These are phyloP conservation scores for Drosophila yakuba DNA, from an alignment of 1,140 invertebrate genomes.

Conservation along the genomic window DNA sequence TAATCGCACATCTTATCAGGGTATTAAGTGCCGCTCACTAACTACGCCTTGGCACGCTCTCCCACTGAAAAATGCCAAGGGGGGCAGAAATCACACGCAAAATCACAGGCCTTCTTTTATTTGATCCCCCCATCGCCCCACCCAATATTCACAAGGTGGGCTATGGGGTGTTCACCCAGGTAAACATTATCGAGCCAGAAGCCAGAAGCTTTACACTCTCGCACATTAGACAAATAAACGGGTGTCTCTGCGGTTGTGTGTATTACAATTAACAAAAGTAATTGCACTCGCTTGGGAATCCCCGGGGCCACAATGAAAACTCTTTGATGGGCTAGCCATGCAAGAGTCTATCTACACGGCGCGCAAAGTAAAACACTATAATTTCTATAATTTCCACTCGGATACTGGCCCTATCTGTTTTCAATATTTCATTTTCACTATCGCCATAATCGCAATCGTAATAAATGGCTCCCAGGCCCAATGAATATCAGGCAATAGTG, in stretches of 20 bases:
- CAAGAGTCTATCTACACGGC: conserved; percentile 33
- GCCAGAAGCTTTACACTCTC: conserved; percentile 44
- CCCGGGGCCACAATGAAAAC: conserved; percentile 47
- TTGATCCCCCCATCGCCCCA: not conserved
- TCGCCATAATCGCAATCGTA: conserved; percentile 22
- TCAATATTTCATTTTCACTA: conserved; percentile 23
- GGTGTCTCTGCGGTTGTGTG: conserved; percentile 32
- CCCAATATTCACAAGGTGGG: no score
- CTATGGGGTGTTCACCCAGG: conserved; percentile 71
- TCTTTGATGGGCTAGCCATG: conserved; percentile 41
- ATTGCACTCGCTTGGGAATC: conserved; percentile 55
- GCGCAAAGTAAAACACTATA: not conserved
- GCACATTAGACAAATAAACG: conserved; percentile 64
- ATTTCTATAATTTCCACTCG: conserved; percentile 1
- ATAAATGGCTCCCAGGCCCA: conserved; percentile 23
- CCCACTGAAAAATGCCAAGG: conserved; percentile 29
- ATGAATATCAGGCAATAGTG: conserved; percentile 29
- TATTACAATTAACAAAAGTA: conserved; percentile 79
- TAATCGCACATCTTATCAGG: conserved; percentile 76
- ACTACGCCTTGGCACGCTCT: conserved; percentile 72
- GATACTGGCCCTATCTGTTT: conserved; percentile 11
- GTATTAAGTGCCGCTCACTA: conserved; percentile 70
- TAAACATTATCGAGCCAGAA: conserved; percentile 54
- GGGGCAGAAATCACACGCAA: conserved; percentile 46
- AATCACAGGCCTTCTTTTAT: conserved; percentile 62